These are phyloP conservation scores for Formica exsecta DNA, from an alignment of 1,140 invertebrate genomes.

Conservation along the genomic window DNA sequence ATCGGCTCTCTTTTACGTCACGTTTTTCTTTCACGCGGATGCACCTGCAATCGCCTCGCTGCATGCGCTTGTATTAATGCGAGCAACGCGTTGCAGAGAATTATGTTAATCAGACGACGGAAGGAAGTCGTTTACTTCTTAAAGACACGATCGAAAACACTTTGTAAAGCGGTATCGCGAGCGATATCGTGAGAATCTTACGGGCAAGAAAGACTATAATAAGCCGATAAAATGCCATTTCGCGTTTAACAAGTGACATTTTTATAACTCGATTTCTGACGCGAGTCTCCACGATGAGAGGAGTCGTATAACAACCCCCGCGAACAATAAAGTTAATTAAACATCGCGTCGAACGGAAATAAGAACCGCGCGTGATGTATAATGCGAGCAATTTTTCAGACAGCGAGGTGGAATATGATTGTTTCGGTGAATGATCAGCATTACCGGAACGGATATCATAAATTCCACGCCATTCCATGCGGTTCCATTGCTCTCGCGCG, in stretches of 20 bases:
- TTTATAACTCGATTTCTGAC: background rate
- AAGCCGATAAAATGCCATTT: background rate
- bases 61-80: slow-evolving; percentile 25
- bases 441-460: slow-evolving; percentile 60
- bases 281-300: background rate
- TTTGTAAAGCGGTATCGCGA: slow-evolving; percentile 25
- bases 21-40: background rate
- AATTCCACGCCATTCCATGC: slow-evolving; percentile 47
- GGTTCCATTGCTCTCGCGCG: background rate
- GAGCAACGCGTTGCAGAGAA: slow-evolving; percentile 43
- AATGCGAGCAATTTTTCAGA: slow-evolving; percentile 65
- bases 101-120: slow-evolving; percentile 51
- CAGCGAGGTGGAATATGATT: slow-evolving; percentile 41
- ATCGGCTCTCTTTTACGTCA: background rate
- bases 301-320: too few relatives aligned
- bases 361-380: slow-evolving; percentile 50
- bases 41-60: background rate
- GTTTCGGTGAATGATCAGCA: slow-evolving; percentile 58
- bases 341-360: slow-evolving; percentile 33
- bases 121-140: slow-evolving; percentile 52
- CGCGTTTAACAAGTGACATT: background rate
- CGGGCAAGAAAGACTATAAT: background rate
- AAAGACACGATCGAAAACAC: slow-evolving; percentile 39
- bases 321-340: slow-evolving; percentile 43
- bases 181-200: slow-evolving; percentile 36